Evolutionary conservation across 2,797 vertebrate species (phyloP).

Genomic region (Podarcis siculus): DNA sequence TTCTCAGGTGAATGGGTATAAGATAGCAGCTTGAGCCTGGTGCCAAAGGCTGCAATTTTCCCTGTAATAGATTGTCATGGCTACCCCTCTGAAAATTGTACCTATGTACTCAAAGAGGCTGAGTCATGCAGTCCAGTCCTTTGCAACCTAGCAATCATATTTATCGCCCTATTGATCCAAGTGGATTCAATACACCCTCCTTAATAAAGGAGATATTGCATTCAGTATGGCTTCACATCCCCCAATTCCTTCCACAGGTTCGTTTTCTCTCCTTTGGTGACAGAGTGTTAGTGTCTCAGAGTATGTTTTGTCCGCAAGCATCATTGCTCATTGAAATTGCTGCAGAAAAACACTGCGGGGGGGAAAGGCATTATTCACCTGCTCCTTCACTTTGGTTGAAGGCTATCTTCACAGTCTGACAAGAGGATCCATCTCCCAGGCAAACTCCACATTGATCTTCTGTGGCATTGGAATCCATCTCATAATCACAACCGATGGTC

Average conservation of each 20-base stretch:
- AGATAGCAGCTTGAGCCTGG: neutral
- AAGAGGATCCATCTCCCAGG: constrained; percentile 90
- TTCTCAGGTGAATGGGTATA: too few species aligned
- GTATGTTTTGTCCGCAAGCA: too few species aligned
- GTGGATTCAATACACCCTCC: neutral
- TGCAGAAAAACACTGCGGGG: neutral
- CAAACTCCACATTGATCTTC: constrained; percentile 96
- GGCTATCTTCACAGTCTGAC: constrained; percentile 85
- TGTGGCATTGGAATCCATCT: constrained; percentile 93
- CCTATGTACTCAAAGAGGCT: neutral
- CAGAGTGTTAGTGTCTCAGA: too few species aligned
- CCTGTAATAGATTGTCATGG: neutral
- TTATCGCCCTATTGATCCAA: neutral
- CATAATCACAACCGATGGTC: constrained; percentile 94
- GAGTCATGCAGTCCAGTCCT: neutral
- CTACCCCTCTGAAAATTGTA: neutral
- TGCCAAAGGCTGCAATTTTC: neutral
- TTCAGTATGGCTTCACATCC: neutral
- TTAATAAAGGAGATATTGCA: neutral
- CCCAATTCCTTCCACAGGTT: too few species aligned
- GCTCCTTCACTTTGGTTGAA: constrained; percentile 90
- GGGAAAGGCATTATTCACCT: constrained; percentile 78
- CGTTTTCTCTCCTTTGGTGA: too few species aligned
- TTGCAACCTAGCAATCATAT: neutral
- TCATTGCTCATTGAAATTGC: neutral